Conservation (phyloP, 2,113 vertebrate species). For the Oceanodroma tethys region DNA sequence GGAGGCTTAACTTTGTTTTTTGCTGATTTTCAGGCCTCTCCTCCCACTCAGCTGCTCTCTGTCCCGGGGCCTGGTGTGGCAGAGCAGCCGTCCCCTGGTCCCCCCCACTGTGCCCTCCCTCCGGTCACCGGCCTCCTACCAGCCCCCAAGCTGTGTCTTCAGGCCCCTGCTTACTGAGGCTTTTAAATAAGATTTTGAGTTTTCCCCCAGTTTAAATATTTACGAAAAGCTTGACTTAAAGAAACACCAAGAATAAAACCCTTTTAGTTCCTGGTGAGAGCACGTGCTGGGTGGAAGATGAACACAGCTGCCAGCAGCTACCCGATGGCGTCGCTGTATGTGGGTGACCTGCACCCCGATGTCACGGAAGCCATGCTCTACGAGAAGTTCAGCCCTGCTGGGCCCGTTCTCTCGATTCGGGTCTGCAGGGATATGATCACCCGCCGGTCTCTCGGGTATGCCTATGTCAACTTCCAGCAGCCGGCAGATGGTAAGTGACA, state of each 20-base stretch:
- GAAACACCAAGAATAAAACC: not conserved
- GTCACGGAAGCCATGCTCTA: constrained; percentile 99
- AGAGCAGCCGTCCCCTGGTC: not conserved
- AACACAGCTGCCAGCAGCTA: constrained; percentile 85
- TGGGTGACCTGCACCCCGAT: constrained; percentile 97
- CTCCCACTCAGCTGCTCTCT: not conserved
- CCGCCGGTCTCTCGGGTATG: constrained; percentile 93
- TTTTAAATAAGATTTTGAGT: not conserved
- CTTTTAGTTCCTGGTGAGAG: not conserved
- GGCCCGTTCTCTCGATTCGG: constrained; percentile 97
- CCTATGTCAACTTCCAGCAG: constrained; percentile 99
- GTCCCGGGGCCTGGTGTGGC: not conserved
- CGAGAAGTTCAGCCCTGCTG: constrained; percentile 98
- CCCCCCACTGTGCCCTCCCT: not conserved
- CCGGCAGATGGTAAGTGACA: constrained; percentile 90
- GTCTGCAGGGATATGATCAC: constrained; percentile 99
- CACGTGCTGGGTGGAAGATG: constrained; percentile 66
- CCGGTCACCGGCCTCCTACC: not conserved
- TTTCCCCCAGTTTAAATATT: not conserved
- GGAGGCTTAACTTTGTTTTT: not conserved
- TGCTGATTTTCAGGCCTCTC: not conserved
- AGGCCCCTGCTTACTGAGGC: not conserved
- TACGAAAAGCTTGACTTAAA: not conserved
- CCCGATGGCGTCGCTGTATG: constrained; percentile 98
- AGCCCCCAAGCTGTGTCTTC: not conserved